phyloP scores from a whole-genome alignment of 1,140 invertebrate genomes.

The Drosophila melanica region DNA sequence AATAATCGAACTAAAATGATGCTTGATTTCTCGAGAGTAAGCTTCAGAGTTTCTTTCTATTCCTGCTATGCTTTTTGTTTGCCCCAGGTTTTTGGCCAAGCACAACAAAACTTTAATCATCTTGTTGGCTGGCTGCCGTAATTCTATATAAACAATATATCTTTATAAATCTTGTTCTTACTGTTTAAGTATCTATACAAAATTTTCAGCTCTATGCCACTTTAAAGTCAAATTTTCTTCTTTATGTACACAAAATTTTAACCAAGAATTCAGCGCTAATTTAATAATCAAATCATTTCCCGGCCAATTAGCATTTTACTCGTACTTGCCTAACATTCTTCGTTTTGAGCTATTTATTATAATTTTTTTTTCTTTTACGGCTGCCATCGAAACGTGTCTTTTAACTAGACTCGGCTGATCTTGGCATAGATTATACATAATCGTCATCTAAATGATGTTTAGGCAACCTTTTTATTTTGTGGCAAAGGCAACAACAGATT shows the following conservation, averaged over 20 bases:
- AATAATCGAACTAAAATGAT: constrained; percentile 77
- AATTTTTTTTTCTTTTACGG: neutral
- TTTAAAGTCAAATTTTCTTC: neutral
- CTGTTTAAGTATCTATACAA: no score
- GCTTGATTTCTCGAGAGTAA: constrained; percentile 76
- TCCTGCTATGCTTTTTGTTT: neutral
- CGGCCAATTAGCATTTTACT: constrained; percentile 59
- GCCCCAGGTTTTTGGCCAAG: neutral
- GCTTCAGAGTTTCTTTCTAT: no score
- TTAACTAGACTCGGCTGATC: constrained; percentile 4
- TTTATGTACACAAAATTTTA: constrained; percentile 27
- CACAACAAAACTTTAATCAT: no score
- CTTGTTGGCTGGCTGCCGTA: no score
- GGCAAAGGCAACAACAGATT: constrained; percentile 27
- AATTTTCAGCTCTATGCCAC: no score
- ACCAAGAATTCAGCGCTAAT: constrained; percentile 47
- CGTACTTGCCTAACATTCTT: constrained; percentile 5
- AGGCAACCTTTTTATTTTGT: constrained; percentile 43
- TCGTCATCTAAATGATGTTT: constrained; percentile 64
- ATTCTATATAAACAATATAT: no score
- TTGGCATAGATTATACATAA: constrained; percentile 36
- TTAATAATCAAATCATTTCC: constrained; percentile 62
- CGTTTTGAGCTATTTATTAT: constrained; percentile 20
- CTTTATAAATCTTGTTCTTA: no score
- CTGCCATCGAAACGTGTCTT: neutral